These are phyloP conservation scores for Macrosiphum euphorbiae DNA, from an alignment of 2,888 invertebrate genomes.

Conservation along the genomic window DNA sequence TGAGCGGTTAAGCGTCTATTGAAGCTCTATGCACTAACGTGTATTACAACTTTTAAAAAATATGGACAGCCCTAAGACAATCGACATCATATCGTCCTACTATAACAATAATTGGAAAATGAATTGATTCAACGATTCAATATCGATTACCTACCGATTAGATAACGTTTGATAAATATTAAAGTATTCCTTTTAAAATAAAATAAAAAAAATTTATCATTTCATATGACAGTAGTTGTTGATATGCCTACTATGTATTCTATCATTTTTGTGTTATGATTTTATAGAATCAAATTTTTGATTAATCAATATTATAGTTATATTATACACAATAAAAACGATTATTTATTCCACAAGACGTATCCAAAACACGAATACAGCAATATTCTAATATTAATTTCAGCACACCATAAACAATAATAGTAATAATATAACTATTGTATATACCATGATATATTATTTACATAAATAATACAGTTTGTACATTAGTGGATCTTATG, in stretches of 20 bases:
- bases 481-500: not conserved
- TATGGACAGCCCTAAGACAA: not conserved
- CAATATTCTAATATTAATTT: not conserved
- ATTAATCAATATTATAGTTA: not conserved
- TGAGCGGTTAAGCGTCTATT: not conserved
- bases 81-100: not conserved
- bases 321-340: not conserved
- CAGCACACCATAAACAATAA: not conserved
- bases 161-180: not conserved
- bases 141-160: not conserved
- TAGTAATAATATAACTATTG: not conserved
- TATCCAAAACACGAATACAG: not conserved
- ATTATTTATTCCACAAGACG: not conserved
- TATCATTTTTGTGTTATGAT: not conserved
- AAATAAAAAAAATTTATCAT: not conserved
- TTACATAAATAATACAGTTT: not conserved
- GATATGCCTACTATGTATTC: not conserved
- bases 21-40: not conserved
- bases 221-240: not conserved
- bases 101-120: not conserved
- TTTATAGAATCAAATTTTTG: not conserved
- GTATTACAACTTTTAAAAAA: not conserved
- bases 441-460: not conserved
- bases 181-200: not conserved
- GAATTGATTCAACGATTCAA: not conserved